A percentile compares a stretch with the other conserved stretches of the same genome.
Conservation (phyloP, 1,140 invertebrate species). For the Drosophila fuyamai region DNA sequence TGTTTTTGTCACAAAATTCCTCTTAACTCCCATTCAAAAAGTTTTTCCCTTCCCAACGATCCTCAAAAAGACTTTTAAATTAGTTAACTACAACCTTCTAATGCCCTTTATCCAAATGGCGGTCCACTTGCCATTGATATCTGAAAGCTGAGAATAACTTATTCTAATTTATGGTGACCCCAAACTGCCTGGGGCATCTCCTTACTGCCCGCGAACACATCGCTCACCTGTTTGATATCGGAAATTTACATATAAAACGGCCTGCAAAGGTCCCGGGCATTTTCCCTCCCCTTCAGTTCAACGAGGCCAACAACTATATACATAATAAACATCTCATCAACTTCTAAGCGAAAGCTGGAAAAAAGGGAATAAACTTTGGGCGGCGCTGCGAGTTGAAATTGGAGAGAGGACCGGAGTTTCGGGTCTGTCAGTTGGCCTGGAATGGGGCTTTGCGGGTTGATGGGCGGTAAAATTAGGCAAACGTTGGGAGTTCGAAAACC, state of each 20-base stretch:
- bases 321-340: conserved; percentile 78
- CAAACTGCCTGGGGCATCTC: conserved; percentile 1
- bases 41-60: background rate
- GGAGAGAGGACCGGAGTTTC: background rate
- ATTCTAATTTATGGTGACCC: conserved; percentile 64
- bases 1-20: background rate
- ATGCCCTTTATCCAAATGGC: no score
- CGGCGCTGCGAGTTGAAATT: conserved; percentile 12
- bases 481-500: conserved; percentile 49
- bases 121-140: conserved; percentile 38
- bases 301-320: conserved; percentile 35
- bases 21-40: background rate
- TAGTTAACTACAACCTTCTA: conserved; percentile 14
- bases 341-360: conserved; percentile 30
- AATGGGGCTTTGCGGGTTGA: conserved; percentile 1
- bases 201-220: conserved; percentile 2
- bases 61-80: conserved; percentile 18
- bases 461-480: conserved; percentile 58
- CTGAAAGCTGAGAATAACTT: conserved; percentile 51
- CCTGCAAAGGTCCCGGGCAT: conserved; percentile 16
- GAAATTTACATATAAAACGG: conserved; percentile 68
- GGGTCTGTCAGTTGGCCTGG: conserved; percentile 1
- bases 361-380: conserved; percentile 21
- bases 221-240: conserved; percentile 58
- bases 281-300: conserved; percentile 4